Evolutionary conservation across 2,888 invertebrate genomes (phyloP).

Genomic region (Fissipunctia ypsillon): DNA sequence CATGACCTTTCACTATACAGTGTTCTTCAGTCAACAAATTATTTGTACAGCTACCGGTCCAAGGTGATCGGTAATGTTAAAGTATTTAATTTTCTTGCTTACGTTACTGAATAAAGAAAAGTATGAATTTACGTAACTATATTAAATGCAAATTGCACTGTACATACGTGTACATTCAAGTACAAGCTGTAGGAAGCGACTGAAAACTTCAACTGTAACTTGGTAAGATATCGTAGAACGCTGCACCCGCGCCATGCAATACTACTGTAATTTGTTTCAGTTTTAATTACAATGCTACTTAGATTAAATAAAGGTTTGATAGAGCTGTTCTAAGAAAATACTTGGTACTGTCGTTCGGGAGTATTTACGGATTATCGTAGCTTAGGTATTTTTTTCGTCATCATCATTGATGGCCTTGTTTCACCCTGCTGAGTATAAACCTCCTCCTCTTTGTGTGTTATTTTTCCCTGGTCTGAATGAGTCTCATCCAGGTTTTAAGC

Average conservation of each 20-base stretch:
- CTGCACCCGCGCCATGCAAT: background rate
- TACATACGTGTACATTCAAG: background rate
- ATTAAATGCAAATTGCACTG: slow-evolving; percentile 6
- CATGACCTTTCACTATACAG: too few relatives aligned
- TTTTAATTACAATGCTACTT: slow-evolving; percentile 15
- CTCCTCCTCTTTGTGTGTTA: background rate
- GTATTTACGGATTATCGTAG: background rate
- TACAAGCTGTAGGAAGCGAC: slow-evolving; percentile 5
- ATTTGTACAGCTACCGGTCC: background rate
- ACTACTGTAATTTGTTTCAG: slow-evolving; percentile 20
- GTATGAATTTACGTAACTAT: background rate
- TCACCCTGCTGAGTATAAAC: too few relatives aligned
- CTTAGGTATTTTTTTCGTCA: background rate
- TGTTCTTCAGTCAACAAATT: background rate
- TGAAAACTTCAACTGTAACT: slow-evolving; percentile 18
- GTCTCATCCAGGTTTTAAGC: background rate
- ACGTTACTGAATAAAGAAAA: slow-evolving; percentile 2
- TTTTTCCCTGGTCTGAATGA: background rate
- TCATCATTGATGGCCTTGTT: background rate
- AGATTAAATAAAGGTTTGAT: background rate
- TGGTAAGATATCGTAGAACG: slow-evolving; percentile 11
- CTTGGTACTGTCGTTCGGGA: background rate
- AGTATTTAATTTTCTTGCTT: background rate
- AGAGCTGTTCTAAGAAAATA: background rate
- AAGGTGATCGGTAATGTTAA: background rate